Base-by-base conservation (phyloP, 1,140 invertebrate species). In the Piezodorus guildinii region DNA sequence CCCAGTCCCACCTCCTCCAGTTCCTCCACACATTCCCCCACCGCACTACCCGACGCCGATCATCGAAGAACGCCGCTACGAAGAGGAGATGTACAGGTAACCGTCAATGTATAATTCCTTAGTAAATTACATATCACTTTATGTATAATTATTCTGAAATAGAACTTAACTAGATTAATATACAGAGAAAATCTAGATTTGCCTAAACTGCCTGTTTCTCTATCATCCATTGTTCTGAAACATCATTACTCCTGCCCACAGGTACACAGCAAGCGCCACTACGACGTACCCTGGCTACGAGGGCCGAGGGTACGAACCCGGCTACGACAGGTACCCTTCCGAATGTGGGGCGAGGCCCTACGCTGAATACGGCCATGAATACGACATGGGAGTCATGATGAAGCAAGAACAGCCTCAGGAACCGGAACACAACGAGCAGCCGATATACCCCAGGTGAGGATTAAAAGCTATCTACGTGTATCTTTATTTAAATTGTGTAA, bases 401-500 rank as follows among this genome's bases (percentile, higher is more conserved):
- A 83, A 80, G 27, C 77, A 78, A 46, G 73, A 75, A 44, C 71
- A 71, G 61, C 34, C 78, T 77, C 65, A 80, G 80, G 65, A 79
- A 77, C 71, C 73, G 63, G 72, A 76, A 60, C 78, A 75, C 66
- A 74, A 77, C n/a, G 83, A 70, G 30, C 59, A 81, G 51, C 84
- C 85, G 3, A 79, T 87, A 34, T 87, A 88, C 75, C 85, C 85
- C 64, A 82, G 83, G 83, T 84, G 78, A 71, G 30, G 30, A 30
- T 30, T 5, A 30, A 3, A 30, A 30, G 3, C 3, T 39, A 39
- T 30, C 8, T 30, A 30, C 8, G 8, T 3, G 3, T 4, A 39
- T 39, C 6, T 39, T 39, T 30, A 30, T 39, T 39, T 39, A 39
- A 39, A 39, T 39, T 6, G 12, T 39, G 1, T 1, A 39, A 39